Conservation (phyloP, 2,797 vertebrate species). For the Macrochelys suwanniensis region DNA sequence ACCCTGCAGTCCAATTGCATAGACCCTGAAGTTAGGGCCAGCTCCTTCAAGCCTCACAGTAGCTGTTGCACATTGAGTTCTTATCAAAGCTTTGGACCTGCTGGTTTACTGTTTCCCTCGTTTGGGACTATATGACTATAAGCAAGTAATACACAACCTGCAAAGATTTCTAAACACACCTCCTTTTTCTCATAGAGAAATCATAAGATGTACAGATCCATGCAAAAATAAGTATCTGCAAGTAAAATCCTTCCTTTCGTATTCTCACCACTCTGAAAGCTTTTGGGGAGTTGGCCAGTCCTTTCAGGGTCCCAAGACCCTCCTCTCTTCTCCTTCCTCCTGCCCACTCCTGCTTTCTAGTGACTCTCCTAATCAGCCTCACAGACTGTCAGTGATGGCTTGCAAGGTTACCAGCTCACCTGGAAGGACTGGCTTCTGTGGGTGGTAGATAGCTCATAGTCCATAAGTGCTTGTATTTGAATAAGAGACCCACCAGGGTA, state of each 20-base stretch:
- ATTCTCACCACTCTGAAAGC: not conserved
- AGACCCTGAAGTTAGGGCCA: not conserved
- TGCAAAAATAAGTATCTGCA: not conserved
- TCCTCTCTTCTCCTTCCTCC: not conserved
- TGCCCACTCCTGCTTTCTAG: not conserved
- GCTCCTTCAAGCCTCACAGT: not conserved
- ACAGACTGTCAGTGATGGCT: not conserved
- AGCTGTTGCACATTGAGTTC: not conserved
- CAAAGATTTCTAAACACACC: not conserved
- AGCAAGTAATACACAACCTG: not conserved
- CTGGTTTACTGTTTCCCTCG: not conserved
- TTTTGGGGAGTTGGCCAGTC: not conserved
- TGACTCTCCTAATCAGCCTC: not conserved
- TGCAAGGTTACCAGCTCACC: not conserved
- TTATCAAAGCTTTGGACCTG: not conserved
- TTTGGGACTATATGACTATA: not conserved
- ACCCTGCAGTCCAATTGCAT: not conserved
- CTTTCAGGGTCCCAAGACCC: not conserved
- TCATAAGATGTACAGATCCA: not conserved
- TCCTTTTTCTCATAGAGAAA: not conserved
- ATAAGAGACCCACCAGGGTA: not conserved
- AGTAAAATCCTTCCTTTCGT: not conserved
- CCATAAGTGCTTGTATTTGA: not conserved
- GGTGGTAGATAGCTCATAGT: not conserved
- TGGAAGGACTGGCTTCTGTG: not conserved